Conservation (phyloP, 1,140 invertebrate species). For the Trialeurodes vaporariorum region DNA sequence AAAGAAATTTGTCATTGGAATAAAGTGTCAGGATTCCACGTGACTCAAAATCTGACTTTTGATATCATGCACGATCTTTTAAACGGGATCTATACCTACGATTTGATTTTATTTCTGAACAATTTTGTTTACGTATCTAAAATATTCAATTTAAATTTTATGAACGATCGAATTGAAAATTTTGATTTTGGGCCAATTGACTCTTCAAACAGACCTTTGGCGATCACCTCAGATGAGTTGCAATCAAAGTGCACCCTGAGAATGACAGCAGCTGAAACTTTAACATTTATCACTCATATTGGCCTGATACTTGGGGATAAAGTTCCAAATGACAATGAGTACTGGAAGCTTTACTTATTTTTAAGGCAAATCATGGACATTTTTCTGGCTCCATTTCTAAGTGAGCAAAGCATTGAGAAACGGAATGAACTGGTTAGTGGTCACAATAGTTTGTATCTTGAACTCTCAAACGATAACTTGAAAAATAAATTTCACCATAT, state of each 20-base stretch:
- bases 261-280: conserved; percentile 20
- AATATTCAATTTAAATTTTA: not conserved
- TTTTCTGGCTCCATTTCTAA: conserved; percentile 2
- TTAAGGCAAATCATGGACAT: conserved; percentile 19
- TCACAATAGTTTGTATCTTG: not conserved
- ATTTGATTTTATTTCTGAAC: not conserved
- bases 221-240: not conserved
- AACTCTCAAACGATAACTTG: not conserved
- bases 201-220: not conserved
- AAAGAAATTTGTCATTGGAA: not conserved
- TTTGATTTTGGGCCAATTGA: not conserved
- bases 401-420: not conserved
- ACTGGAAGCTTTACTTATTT: conserved; percentile 18
- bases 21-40: not conserved
- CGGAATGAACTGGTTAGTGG: not conserved
- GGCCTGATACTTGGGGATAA: conserved; percentile 22
- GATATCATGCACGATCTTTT: not conserved
- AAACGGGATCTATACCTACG: not conserved
- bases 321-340: conserved; percentile 14
- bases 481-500: not conserved
- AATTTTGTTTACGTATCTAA: not conserved
- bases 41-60: not conserved
- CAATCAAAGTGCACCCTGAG: not conserved
- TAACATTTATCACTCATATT: conserved; percentile 17
- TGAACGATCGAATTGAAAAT: not conserved